Percentiles rank a stretch among this genome's conserved stretches.
These are phyloP conservation scores for Drosophila santomea DNA, from an alignment of 1,140 invertebrate species.

Conservation along the genomic window DNA sequence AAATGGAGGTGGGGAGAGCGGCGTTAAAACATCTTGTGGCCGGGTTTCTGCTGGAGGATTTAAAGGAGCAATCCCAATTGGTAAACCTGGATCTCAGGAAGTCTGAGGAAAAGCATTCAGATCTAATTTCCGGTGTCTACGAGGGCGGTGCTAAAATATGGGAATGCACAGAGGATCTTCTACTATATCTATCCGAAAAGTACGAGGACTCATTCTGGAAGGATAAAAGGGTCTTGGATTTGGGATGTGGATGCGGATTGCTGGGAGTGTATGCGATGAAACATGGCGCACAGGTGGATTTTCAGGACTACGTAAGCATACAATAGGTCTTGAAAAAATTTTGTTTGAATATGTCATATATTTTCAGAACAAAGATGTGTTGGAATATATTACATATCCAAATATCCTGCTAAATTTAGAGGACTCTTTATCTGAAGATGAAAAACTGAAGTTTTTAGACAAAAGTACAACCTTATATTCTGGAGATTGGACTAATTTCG, in stretches of 20 bases:
- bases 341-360: slow-evolving; percentile 16
- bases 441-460: slow-evolving; percentile 78
- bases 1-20: slow-evolving; percentile 32
- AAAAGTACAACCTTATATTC: slow-evolving; percentile 88
- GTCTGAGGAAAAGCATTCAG: slow-evolving; percentile 89
- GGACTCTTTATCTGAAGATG: slow-evolving; percentile 82
- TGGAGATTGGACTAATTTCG: slow-evolving; percentile 92
- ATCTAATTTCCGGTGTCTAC: slow-evolving; percentile 89
- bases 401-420: slow-evolving; percentile 90
- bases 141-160: slow-evolving; percentile 95
- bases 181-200: slow-evolving; percentile 87
- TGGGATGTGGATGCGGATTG: slow-evolving; percentile 94
- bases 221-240: slow-evolving; percentile 88
- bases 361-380: slow-evolving; percentile 73
- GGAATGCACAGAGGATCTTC: slow-evolving; percentile 93
- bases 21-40: slow-evolving; percentile 62
- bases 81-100: slow-evolving; percentile 85
- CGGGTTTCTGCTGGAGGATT: slow-evolving; percentile 71
- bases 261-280: slow-evolving; percentile 90
- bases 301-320: slow-evolving; percentile 95
- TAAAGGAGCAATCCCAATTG: slow-evolving; percentile 71
- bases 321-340: slow-evolving; percentile 1
- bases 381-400: slow-evolving; percentile 88
- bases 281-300: slow-evolving; percentile 89
- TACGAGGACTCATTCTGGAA: slow-evolving; percentile 39